Base-by-base conservation (phyloP, 2,797 vertebrate genomes). In the Lerista edwardsae region DNA sequence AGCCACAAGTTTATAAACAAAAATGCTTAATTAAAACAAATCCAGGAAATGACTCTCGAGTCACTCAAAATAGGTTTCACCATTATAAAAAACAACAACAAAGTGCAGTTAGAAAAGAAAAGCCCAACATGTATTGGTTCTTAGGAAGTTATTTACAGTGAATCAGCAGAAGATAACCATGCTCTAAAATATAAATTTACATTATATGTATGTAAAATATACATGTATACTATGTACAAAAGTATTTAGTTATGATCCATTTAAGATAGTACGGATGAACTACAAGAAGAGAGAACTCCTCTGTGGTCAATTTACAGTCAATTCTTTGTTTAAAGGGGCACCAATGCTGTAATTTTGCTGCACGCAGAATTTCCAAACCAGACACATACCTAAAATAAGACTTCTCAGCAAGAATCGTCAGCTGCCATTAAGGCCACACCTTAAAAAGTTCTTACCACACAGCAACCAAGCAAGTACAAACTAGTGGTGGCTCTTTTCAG, bases 341-440 rank as follows among this genome's bases (percentile, higher is more conserved):
- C 89, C 88, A 93, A 87, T 62, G 82, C 31, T 87, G 85, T 90
- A 91, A 92, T 92, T 91, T 92, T 88, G 59, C 90, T 92, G 92
- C 89, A 91, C 91, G 92, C 87, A 89, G 90, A 94, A 94, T 92
- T 93, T 91, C 67, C 92, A 94, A 94, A 92, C 21, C 93, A 94
- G 95, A 95, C 89, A 92, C 85, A 84, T 84, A 91, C 92, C 94
- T 95, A 95, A 95, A 96, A 95, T 93, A 96, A 96, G 94, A 88
- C 94, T 75, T 91, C 91, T 89, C 93, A 91, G 92, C 93, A 92
- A 93, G 93, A 95, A 93, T 90, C 87, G 89, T 90, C 94, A 94
- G 91, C 93, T 91, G 90, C 94, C 94, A 95, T 92, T 93, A 94
- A 94, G 92, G 94, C 95, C 96, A 96, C 96, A 95, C 95, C 96